phyloP scores from a whole-genome alignment of 2,888 invertebrate species.

The Prenolepis imparis region DNA sequence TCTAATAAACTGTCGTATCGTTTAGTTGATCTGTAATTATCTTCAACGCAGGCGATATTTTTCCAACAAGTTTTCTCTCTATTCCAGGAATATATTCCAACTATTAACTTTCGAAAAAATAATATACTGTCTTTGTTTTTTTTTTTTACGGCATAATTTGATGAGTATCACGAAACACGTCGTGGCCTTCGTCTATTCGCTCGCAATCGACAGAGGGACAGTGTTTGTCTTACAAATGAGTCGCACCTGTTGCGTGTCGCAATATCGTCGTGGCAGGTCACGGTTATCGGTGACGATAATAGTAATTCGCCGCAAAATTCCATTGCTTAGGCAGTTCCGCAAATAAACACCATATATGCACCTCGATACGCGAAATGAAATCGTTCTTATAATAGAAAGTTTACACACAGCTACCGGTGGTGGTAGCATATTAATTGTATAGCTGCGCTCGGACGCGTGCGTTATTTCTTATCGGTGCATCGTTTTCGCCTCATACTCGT shows the following conservation, averaged over 20 bases:
- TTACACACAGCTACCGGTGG: conserved; percentile 73
- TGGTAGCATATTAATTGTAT: conserved; percentile 75
- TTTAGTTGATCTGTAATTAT: background rate
- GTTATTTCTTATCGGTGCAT: conserved; percentile 60
- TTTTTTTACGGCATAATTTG: background rate
- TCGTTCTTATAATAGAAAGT: conserved; percentile 83
- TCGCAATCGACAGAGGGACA: conserved; percentile 39
- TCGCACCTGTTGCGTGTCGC: conserved; percentile 53
- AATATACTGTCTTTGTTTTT: background rate
- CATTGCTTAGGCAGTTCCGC: conserved; percentile 20
- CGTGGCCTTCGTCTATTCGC: conserved; percentile 45
- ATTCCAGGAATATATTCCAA: background rate
- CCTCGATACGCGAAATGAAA: conserved; percentile 74
- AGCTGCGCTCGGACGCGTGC: conserved; percentile 43
- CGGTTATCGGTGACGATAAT: conserved; percentile 56
- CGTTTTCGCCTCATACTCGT: conserved; percentile 26
- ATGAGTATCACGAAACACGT: conserved; percentile 42
- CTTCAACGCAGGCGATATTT: background rate
- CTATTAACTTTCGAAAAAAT: background rate
- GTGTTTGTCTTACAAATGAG: conserved; percentile 41
- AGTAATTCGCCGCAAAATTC: conserved; percentile 56
- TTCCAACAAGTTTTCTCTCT: background rate
- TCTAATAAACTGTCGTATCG: background rate
- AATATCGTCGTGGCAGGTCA: conserved; percentile 63
- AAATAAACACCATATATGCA: conserved; percentile 57